phyloP scores from a whole-genome alignment of 1,140 invertebrate species.

The Drosophila takahashii region DNA sequence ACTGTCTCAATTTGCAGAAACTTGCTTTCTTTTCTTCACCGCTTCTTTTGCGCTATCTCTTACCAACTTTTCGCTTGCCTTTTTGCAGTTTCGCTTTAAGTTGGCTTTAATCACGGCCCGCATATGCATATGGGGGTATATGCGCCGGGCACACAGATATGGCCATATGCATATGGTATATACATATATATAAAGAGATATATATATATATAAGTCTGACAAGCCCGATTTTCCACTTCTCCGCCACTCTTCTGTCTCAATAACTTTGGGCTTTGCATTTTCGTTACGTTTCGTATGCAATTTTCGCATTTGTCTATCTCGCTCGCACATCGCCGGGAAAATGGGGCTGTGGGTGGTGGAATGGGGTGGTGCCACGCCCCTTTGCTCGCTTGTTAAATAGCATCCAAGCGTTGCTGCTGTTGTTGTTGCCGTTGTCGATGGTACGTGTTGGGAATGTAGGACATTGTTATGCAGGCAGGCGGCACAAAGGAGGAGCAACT shows the following conservation, averaged over 20 bases:
- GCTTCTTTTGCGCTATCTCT: constrained; percentile 18
- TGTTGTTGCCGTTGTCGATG: constrained; percentile 52
- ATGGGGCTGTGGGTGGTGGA: constrained; percentile 1
- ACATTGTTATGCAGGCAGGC: constrained; percentile 75
- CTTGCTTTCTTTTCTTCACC: neutral
- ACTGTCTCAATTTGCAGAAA: neutral
- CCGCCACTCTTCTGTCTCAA: constrained; percentile 47
- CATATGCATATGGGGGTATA: constrained; percentile 17
- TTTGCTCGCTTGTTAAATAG: constrained; percentile 61
- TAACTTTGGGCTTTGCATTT: constrained; percentile 68
- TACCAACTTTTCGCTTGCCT: constrained; percentile 45
- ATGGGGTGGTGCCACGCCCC: constrained; percentile 27
- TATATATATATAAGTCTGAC: constrained; percentile 29
- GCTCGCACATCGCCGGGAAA: neutral
- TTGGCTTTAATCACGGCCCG: constrained; percentile 52
- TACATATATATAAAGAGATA: neutral
- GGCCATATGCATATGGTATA: neutral
- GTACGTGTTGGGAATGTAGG: constrained; percentile 80
- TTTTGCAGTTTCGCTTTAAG: constrained; percentile 48
- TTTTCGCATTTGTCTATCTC: constrained; percentile 68
- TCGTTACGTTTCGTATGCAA: constrained; percentile 72
- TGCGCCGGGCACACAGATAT: neutral
- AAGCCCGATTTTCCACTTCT: constrained; percentile 21
- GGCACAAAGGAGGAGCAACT: constrained; percentile 27
- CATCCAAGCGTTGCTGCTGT: constrained; percentile 44